Conservation (phyloP, 2,113 vertebrate species). For the Perccottus glenii region DNA sequence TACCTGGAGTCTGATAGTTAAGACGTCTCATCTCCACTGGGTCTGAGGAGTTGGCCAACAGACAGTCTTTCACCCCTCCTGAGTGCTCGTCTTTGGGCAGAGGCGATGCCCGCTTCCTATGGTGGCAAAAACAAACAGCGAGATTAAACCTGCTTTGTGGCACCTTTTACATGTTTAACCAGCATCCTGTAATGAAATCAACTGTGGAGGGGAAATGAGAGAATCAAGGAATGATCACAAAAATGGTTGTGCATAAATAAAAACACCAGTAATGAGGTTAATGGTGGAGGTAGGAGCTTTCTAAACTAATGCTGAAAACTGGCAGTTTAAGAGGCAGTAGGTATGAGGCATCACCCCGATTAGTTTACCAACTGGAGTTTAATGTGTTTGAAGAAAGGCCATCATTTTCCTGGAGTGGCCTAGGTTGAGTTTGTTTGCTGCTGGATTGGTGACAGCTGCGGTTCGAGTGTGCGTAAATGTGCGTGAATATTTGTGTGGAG, state of each 20-base stretch:
- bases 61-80: conserved; percentile 91
- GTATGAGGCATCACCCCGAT: conserved; percentile 39
- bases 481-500: conserved; percentile 27
- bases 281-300: conserved; percentile 47
- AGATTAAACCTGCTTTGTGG: conserved; percentile 4
- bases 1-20: conserved; percentile 99
- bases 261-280: conserved; percentile 47
- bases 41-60: conserved; percentile 93
- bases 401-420: conserved; percentile 66
- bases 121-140: conserved; percentile 63
- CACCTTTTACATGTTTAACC: neutral
- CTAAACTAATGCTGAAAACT: conserved; percentile 43
- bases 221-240: conserved; percentile 23
- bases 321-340: conserved; percentile 29
- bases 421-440: conserved; percentile 57
- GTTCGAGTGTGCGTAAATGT: conserved; percentile 46
- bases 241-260: conserved; percentile 1
- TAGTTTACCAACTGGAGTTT: conserved; percentile 59
- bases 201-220: conserved; percentile 23
- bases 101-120: conserved; percentile 94
- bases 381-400: conserved; percentile 65
- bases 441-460: conserved; percentile 71
- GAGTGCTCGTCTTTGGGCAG: conserved; percentile 95
- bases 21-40: conserved; percentile 97
- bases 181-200: conserved; percentile 5